Conservation (phyloP, 2,113 vertebrate species). For the Aegotheles bennettii region DNA sequence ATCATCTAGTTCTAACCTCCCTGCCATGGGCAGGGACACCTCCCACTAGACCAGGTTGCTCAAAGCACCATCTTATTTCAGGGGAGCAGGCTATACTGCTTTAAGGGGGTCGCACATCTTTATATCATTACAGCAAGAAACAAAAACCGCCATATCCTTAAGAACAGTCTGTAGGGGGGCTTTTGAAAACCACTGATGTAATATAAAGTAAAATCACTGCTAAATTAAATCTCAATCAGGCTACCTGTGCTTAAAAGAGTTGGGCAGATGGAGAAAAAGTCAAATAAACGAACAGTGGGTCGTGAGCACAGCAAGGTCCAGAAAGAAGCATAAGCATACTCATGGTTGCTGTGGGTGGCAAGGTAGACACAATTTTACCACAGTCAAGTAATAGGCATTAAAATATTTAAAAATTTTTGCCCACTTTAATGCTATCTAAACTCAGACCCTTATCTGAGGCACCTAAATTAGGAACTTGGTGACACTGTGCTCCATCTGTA, state of each 20-base stretch:
- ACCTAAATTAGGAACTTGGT: neutral
- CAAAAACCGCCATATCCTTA: accelerated
- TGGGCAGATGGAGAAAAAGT: neutral
- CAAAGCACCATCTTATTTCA: neutral
- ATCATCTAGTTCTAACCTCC: too few relatives aligned
- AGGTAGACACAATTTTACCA: neutral
- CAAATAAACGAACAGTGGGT: neutral
- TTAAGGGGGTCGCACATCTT: neutral
- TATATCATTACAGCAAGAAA: neutral
- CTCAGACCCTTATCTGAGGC: neutral
- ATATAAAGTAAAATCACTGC: neutral
- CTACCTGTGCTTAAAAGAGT: neutral
- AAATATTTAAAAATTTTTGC: neutral
- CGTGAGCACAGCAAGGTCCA: neutral
- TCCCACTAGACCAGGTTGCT: too few relatives aligned
- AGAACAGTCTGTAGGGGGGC: neutral
- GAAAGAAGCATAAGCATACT: neutral
- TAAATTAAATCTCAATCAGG: neutral
- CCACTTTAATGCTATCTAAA: neutral
- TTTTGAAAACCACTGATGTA: neutral
- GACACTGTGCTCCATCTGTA: neutral
- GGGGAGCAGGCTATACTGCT: neutral
- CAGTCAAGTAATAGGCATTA: neutral
- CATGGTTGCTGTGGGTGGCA: neutral
- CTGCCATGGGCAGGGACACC: too few relatives aligned